phyloP scores from a whole-genome alignment of 2,888 invertebrate species.

The Mellilla xanthometata region DNA sequence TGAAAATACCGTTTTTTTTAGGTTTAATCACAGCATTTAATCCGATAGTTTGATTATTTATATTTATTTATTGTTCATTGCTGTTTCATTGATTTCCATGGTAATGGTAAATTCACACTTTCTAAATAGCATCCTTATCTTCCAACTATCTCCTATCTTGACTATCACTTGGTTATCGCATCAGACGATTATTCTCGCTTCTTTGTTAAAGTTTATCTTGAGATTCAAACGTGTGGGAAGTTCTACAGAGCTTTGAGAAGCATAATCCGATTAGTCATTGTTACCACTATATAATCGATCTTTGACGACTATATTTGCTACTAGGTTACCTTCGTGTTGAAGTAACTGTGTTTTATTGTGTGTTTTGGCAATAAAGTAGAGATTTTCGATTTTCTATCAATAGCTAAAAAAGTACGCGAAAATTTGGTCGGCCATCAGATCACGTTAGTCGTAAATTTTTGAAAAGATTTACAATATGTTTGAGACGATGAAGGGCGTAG shows the following conservation, averaged over 20 bases:
- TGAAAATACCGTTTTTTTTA: too few species aligned
- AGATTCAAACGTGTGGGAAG: conserved; percentile 46
- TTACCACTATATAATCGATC: conserved; percentile 17
- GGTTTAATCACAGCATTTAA: too few species aligned
- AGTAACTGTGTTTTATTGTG: neutral
- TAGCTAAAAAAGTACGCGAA: too few species aligned
- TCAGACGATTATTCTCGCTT: conserved; percentile 53
- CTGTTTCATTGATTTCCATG: conserved; percentile 59
- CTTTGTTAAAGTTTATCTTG: conserved; percentile 56
- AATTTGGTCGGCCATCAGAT: too few species aligned
- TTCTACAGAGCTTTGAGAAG: conserved; percentile 33
- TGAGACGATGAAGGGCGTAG: too few species aligned
- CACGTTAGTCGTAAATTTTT: too few species aligned
- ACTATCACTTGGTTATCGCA: conserved; percentile 52
- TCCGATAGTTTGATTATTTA: too few species aligned
- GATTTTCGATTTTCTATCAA: too few species aligned
- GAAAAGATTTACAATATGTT: too few species aligned
- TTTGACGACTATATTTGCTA: conserved; percentile 16
- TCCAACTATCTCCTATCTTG: conserved; percentile 50
- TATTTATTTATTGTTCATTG: conserved; percentile 31
- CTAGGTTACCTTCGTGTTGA: conserved; percentile 1
- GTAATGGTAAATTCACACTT: conserved; percentile 52
- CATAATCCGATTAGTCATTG: conserved; percentile 21
- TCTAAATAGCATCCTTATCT: conserved; percentile 57
- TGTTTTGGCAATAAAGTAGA: neutral